These are phyloP conservation scores for Microplitis deprimator DNA, from an alignment of 2,888 invertebrate species.

Conservation along the genomic window DNA sequence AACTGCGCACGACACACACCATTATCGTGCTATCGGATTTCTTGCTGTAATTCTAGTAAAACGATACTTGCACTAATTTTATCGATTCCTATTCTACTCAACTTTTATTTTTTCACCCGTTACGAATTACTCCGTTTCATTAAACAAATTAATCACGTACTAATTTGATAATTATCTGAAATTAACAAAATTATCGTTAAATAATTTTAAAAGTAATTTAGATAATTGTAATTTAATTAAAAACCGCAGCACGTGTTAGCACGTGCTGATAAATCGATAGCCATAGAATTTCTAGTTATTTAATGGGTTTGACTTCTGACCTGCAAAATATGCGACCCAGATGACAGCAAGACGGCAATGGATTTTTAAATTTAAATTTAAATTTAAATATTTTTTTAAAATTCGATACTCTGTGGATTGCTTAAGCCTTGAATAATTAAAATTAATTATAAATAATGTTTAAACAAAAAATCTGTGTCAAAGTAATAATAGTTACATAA, in stretches of 20 bases:
- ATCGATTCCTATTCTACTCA: neutral
- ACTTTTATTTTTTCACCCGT: constrained; percentile 3
- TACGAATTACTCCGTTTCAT: neutral
- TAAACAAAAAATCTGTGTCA: neutral
- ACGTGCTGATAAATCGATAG: constrained; percentile 37
- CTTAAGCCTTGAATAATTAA: too few species aligned
- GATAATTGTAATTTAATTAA: too few species aligned
- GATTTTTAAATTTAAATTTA: too few species aligned
- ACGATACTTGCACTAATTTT: neutral
- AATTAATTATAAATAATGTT: too few species aligned
- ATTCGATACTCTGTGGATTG: too few species aligned
- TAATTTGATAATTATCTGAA: too few species aligned
- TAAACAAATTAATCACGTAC: too few species aligned
- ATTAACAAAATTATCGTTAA: too few species aligned
- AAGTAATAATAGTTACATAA: neutral
- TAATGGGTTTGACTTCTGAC: constrained; percentile 5
- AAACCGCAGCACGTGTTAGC: constrained; percentile 27
- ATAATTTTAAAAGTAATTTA: too few species aligned
- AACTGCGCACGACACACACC: constrained; percentile 1
- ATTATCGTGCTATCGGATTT: constrained; percentile 16
- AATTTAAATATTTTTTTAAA: too few species aligned
- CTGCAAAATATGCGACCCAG: too few species aligned
- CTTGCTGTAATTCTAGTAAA: neutral
- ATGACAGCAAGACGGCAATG: too few species aligned
- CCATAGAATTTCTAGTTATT: constrained; percentile 19